phyloP scores from a whole-genome alignment of 1,140 invertebrate species.

The Thaumetopoea pityocampa region DNA sequence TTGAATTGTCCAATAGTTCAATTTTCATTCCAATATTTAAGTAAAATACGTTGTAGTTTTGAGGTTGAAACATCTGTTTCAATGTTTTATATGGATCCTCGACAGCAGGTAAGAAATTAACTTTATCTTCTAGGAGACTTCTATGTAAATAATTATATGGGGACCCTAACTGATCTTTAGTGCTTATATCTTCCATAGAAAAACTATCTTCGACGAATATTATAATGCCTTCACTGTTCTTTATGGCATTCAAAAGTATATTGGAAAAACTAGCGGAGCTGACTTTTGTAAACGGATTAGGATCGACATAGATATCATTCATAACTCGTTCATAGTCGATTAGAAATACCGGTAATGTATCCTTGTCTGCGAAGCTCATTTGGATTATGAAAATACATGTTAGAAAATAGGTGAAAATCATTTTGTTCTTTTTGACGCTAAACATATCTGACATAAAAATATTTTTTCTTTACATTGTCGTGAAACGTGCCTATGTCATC shows the following conservation, averaged over 20 bases:
- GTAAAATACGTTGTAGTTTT: slow-evolving; percentile 31
- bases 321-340: slow-evolving; percentile 36
- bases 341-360: slow-evolving; percentile 35
- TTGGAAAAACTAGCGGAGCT: slow-evolving; percentile 28
- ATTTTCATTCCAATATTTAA: slow-evolving; percentile 30
- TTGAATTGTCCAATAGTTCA: slow-evolving; percentile 32
- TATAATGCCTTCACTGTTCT: slow-evolving; percentile 33
- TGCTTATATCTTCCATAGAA: slow-evolving; percentile 40
- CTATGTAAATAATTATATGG: slow-evolving; percentile 35
- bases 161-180: slow-evolving; percentile 36
- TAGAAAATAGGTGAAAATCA: neutral
- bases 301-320: slow-evolving; percentile 18
- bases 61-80: slow-evolving; percentile 28
- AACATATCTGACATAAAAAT: too few species aligned
- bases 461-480: too few species aligned
- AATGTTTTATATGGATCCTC: slow-evolving; percentile 35
- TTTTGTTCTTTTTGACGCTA: neutral
- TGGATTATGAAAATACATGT: slow-evolving; percentile 5
- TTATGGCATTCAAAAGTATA: slow-evolving; percentile 34
- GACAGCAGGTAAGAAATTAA: slow-evolving; percentile 40
- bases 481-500: too few species aligned
- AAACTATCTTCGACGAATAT: slow-evolving; percentile 50
- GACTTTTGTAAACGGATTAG: slow-evolving; percentile 40
- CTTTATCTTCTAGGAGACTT: slow-evolving; percentile 29
- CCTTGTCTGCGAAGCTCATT: slow-evolving; percentile 10